phyloP scores from a whole-genome alignment of 1,140 invertebrate genomes.

The Euwallacea fornicatus region DNA sequence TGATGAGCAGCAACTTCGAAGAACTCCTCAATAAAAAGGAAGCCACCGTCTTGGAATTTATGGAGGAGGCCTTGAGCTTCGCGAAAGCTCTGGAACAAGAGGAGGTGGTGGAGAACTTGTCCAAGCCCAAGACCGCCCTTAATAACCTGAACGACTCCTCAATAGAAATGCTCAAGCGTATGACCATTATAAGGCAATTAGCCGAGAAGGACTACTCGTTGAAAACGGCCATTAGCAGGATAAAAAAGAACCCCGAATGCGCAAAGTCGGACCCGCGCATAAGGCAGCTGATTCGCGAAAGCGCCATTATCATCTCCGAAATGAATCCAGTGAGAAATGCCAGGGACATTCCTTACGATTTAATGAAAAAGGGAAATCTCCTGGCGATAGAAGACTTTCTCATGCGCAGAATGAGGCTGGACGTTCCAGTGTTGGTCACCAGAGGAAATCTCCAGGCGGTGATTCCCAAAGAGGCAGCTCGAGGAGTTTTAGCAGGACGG shows the following conservation, averaged over 20 bases:
- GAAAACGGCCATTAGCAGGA: slow-evolving; percentile 60
- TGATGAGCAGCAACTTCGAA: slow-evolving; percentile 37
- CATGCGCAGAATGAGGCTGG: slow-evolving; percentile 61
- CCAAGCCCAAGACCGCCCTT: slow-evolving; percentile 27
- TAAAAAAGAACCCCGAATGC: slow-evolving; percentile 66
- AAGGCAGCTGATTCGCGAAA: slow-evolving; percentile 69
- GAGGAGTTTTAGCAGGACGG: slow-evolving; percentile 72
- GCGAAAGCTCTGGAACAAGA: slow-evolving; percentile 70
- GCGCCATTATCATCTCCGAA: slow-evolving; percentile 62
- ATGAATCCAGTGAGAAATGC: slow-evolving; percentile 59
- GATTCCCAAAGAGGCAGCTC: slow-evolving; percentile 72
- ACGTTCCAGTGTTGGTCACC: slow-evolving; percentile 69
- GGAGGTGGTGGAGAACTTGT: slow-evolving; percentile 57
- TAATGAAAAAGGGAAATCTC: slow-evolving; percentile 67
- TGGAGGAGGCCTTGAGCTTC: slow-evolving; percentile 67
- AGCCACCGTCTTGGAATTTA: slow-evolving; percentile 52
- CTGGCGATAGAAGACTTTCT: slow-evolving; percentile 76
- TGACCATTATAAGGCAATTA: slow-evolving; percentile 72
- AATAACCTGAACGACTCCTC: slow-evolving; percentile 54
- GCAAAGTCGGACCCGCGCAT: slow-evolving; percentile 68
- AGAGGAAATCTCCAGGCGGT: slow-evolving; percentile 77
- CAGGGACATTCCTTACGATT: slow-evolving; percentile 64
- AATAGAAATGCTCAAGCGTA: slow-evolving; percentile 68
- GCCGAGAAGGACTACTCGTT: slow-evolving; percentile 67
- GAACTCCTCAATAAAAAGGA: slow-evolving; percentile 26